Base-by-base conservation (phyloP, 2,797 vertebrate species). In the Buphagus erythrorhynchus region DNA sequence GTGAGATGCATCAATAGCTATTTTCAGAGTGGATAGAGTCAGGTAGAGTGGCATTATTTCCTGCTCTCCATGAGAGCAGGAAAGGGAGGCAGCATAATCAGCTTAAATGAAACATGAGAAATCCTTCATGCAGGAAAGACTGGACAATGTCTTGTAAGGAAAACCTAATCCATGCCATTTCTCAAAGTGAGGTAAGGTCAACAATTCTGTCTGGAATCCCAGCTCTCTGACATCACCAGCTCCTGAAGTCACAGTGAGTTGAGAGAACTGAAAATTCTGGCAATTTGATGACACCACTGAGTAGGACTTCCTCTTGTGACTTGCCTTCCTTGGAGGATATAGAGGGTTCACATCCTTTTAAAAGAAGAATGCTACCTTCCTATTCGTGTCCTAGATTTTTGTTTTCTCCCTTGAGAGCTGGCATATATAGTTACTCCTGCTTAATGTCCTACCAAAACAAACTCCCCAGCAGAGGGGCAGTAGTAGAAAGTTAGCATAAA, bases 1-100 rank as follows among this genome's bases (percentile, higher is more conserved):
- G 85, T 73, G 80, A 45, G 35, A 87, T 86, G 45, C 71, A 78
- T 82, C 10, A 10, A 82, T 20, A 73, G 82, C 57, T 94, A 58
- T 97, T 85, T 89, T 69, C 49, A 71, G 61, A 74, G 87, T 36
- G 62, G 33, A 74, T 10, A 97, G 91, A 95, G 86, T 97, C 97
- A 98, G 97, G 95, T 97, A 98, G 83, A 97, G 97, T 51, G 95
- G 97, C 97, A 97, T 97, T 97, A 95, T 97, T 97, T 97, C 42
- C 43, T 45, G 43, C 20, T 22, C 11, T 22, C 90, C 90, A 97
- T 67, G 86, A 85, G 13, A 94, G 97, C 94, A 92, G 76, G 74
- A 75, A 86, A 81, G 51, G 11, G 22, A 94, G 68, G 81, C 55
- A 67, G 48, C 66, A 51, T 42, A 93, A 54, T 43, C 46, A 51